Conservation (phyloP, 2,113 vertebrate species). For the Rattus rattus region DNA sequence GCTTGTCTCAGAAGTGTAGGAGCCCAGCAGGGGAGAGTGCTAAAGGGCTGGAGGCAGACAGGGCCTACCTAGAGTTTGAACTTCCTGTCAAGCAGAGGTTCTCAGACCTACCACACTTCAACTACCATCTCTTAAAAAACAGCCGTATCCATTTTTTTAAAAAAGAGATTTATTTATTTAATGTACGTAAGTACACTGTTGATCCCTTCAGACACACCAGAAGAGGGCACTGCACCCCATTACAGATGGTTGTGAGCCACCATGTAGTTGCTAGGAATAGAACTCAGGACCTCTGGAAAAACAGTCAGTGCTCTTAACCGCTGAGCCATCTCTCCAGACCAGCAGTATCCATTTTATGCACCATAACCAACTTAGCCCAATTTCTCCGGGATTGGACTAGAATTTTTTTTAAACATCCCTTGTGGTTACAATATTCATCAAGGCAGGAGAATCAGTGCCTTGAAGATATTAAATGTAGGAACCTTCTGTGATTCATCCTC, state of each 20-base stretch:
- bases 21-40: constrained; percentile 13
- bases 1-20: background rate
- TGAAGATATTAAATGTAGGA: constrained; percentile 14
- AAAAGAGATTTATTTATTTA: too few relatives aligned
- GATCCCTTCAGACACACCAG: too few relatives aligned
- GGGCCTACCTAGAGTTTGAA: background rate
- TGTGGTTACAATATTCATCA: constrained; percentile 24
- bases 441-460: constrained; percentile 2
- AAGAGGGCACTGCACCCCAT: too few relatives aligned
- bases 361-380: background rate
- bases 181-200: too few relatives aligned
- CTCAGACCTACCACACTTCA: background rate
- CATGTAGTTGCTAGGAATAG: too few relatives aligned
- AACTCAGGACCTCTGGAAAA: too few relatives aligned
- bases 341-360: background rate
- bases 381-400: background rate
- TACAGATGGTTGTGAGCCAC: too few relatives aligned
- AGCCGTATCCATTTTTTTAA: background rate
- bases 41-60: background rate
- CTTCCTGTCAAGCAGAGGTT: background rate
- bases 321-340: too few relatives aligned
- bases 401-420: background rate
- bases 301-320: too few relatives aligned
- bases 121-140: background rate
- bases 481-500: background rate